Percentiles rank a stretch among this genome's conserved stretches.
These are phyloP conservation scores for Cheilosia soror DNA, from an alignment of 2,888 invertebrate species.

Conservation along the genomic window DNA sequence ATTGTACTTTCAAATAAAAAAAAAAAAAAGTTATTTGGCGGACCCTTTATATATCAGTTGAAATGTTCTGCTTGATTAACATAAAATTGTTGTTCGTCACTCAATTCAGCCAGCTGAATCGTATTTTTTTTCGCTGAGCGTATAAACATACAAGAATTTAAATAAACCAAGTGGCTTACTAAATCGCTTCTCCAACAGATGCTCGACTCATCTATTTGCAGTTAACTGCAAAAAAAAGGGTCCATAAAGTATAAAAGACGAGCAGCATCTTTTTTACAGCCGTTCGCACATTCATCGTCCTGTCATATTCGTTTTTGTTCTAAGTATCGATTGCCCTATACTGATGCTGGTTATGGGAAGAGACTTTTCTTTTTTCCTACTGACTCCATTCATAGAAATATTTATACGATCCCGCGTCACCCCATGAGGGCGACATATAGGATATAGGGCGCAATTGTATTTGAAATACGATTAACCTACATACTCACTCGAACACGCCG, in stretches of 20 bases:
- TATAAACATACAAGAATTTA: slow-evolving; percentile 8
- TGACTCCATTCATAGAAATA: not conserved
- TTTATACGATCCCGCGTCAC: not conserved
- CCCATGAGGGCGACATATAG: not conserved
- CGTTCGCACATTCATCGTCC: slow-evolving; percentile 3
- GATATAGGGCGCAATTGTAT: slow-evolving; percentile 36
- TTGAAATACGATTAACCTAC: slow-evolving; percentile 57
- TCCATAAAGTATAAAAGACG: not conserved
- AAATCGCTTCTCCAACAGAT: slow-evolving; percentile 4
- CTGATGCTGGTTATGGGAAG: not conserved
- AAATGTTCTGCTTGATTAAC: no score
- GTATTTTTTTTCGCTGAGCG: not conserved
- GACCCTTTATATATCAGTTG: no score
- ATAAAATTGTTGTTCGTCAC: no score
- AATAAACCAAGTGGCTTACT: slow-evolving; percentile 25
- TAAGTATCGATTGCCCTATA: slow-evolving; percentile 24
- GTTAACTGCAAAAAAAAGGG: not conserved
- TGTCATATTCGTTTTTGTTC: slow-evolving; percentile 9
- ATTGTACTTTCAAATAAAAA: no score
- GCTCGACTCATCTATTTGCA: slow-evolving; percentile 13
- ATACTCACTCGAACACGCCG: slow-evolving; percentile 36
- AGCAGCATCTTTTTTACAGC: not conserved
- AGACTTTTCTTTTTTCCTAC: not conserved
- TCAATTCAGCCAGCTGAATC: not conserved
- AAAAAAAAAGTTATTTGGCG: no score